Evolutionary conservation across 2,888 invertebrate species (phyloP), one percentile per base, ranked within the genome.

Genomic region (Coenonympha arcania): DNA sequence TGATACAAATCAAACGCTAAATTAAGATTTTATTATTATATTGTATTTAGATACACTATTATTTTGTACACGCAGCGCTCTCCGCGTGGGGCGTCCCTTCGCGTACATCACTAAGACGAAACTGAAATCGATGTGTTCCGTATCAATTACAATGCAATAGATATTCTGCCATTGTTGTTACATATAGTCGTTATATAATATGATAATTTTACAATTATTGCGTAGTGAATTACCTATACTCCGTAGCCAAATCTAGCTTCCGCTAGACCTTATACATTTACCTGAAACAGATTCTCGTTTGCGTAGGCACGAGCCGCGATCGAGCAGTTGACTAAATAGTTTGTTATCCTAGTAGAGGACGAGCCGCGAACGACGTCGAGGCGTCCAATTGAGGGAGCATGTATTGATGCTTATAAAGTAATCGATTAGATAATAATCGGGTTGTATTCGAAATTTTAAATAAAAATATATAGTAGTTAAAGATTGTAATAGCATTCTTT

Each of bases 121-220:
- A 61, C 66, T 68, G 67, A 70, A 71, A 76, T 65, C 65, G 64
- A 76, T 75, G 76, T 78, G 77, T 79, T 80, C 77, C 68, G 64
- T 66, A 74, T 73, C 69, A 73, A 79, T 72, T 76, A 70, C 64
- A 74, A 76, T 75, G 71, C 73, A 76, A 79, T 77, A 78, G 73
- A 68, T 63, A 70, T 68, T 74, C 73, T 73, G 74, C 74, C 73
- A 74, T 73, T 68, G 65, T 73, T 73, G 67, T 75, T 73, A 65
- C 60, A 61, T 68, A 65, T 68, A 65, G 63, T 66, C 63, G 57
- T 67, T 54, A 50, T 50, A 40, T 52, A 49, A 26, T 52, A 50
- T 54, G 47, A 54, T 56, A 54, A 54, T 57, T 49, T 58, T 66
- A 62, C 56, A 61, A 61, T 57, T 55, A 56, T 61, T 60, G 63